Evolutionary conservation across 2,797 vertebrate species (phyloP), one percentile per base, ranked within the genome.

Genomic region (Lacerta bilineata): DNA sequence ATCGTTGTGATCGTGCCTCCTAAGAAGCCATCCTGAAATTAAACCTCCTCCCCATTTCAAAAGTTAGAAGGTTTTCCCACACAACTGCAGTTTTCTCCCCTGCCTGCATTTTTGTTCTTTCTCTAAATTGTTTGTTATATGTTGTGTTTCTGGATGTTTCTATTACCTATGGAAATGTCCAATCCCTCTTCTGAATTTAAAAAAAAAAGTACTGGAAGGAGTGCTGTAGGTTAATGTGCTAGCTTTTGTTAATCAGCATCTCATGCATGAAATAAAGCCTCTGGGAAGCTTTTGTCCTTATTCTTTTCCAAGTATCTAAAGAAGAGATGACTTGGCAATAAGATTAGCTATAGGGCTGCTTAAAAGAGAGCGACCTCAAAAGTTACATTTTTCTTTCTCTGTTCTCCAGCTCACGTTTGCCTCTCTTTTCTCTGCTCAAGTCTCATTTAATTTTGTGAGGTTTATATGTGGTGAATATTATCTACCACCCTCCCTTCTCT

Each of bases 321-420:
- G 79, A 72, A 64, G 83, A 88, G 43, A 18, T 90, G 33, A 89
- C 88, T 91, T 92, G 77, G 33, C 84, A 93, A 64, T 76, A 92
- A 87, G 86, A 86, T 80, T 91, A 92, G 68, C 86, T 91, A 25
- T 33, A 20, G 29, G 23, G 7, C 86, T 91, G 43, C 76, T 86
- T 75, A 36, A 15, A 79, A 75, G n/a, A 80, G 41, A 55, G 55
- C 3, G 68, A n/a, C 77, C 93, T 90, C 6, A 83, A 89, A 91
- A 90, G 43, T 76, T 85, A 77, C 5, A 90, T 8, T 29, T 87
- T 87, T 69, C 8, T 55, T 72, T 84, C 83, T 41, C 29, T 25
- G 20, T 0, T 85, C 71, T 76, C 39, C 55, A 64, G 23, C 74
- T 84, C 36, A 88, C 25, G 17, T 43, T 50, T 61, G 4, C 25